A percentile compares a stretch with the other conserved stretches of the same genome.
phyloP scores from a whole-genome alignment of 2,888 invertebrate species.

The Xestia ashworthii region DNA sequence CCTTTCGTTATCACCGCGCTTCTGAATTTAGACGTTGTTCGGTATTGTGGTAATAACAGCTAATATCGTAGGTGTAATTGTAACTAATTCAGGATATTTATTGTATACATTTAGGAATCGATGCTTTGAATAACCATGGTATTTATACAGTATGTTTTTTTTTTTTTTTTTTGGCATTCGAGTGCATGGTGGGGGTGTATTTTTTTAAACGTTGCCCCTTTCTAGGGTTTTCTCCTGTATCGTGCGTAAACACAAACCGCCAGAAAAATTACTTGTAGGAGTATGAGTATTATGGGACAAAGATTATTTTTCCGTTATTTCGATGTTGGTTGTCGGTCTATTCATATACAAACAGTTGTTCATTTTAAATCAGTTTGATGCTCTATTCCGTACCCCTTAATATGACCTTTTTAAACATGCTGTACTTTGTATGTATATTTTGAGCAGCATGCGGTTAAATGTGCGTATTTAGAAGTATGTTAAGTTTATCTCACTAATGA shows the following conservation, averaged over 20 bases:
- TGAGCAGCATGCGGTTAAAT: background rate
- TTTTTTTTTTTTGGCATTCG: no score
- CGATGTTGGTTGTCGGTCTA: background rate
- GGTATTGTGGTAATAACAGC: background rate
- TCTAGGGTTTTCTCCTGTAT: background rate
- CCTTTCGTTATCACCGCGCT: conserved; percentile 45
- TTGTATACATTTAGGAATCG: conserved; percentile 4
- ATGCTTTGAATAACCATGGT: background rate
- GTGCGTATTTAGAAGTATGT: background rate
- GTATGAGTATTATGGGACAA: background rate
- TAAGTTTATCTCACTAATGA: background rate
- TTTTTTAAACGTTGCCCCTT: background rate
- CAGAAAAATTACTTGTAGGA: background rate
- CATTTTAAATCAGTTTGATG: background rate
- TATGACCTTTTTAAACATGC: background rate
- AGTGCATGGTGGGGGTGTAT: background rate
- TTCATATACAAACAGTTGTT: background rate
- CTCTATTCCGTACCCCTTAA: background rate
- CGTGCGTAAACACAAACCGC: background rate
- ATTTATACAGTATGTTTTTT: background rate
- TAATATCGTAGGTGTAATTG: conserved; percentile 24
- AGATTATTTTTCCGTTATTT: background rate
- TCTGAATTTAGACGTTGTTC: conserved; percentile 35
- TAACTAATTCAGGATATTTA: background rate
- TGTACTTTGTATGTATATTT: background rate